Conservation (phyloP, 2,888 invertebrate genomes). For the Drosophila pegasa region DNA sequence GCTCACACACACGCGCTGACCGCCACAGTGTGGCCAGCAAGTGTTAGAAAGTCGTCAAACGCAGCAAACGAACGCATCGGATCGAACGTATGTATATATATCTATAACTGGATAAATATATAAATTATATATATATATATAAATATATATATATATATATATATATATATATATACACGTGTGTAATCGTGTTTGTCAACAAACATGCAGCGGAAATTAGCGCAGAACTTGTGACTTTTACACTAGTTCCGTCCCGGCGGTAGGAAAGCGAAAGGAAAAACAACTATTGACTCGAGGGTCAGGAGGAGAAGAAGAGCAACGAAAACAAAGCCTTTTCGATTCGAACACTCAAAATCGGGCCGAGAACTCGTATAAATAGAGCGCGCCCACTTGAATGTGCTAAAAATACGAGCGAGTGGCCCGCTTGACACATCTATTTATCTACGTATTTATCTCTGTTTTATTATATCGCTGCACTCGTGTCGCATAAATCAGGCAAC, state of each 20-base stretch:
- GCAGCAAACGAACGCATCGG: slow-evolving; percentile 25
- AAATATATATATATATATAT: not conserved
- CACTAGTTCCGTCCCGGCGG: not conserved
- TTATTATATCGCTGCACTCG: slow-evolving; percentile 43
- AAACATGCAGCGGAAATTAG: not conserved
- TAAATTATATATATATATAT: not conserved
- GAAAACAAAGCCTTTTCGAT: slow-evolving; percentile 17
- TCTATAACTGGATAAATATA: slow-evolving; percentile 46
- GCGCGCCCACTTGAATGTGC: slow-evolving; percentile 42
- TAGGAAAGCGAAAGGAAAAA: not conserved
- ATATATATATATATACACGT: not conserved
- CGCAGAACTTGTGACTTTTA: slow-evolving; percentile 1
- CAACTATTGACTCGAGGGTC: slow-evolving; percentile 4
- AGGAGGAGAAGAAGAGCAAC: not conserved
- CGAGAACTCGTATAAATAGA: slow-evolving; percentile 27
- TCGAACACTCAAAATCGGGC: slow-evolving; percentile 24
- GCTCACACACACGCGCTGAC: slow-evolving; percentile 1
- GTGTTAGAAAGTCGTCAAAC: slow-evolving; percentile 55
- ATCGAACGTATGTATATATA: slow-evolving; percentile 37
- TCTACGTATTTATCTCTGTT: slow-evolving; percentile 6
- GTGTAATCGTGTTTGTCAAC: slow-evolving; percentile 13
- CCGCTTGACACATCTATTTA: slow-evolving; percentile 23
- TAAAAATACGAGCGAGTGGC: slow-evolving; percentile 46
- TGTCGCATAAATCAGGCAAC: slow-evolving; percentile 59
- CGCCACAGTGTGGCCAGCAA: slow-evolving; percentile 37